These are phyloP conservation scores for Todiramphus chloris DNA, from an alignment of 2,113 vertebrate genomes.

Conservation along the genomic window DNA sequence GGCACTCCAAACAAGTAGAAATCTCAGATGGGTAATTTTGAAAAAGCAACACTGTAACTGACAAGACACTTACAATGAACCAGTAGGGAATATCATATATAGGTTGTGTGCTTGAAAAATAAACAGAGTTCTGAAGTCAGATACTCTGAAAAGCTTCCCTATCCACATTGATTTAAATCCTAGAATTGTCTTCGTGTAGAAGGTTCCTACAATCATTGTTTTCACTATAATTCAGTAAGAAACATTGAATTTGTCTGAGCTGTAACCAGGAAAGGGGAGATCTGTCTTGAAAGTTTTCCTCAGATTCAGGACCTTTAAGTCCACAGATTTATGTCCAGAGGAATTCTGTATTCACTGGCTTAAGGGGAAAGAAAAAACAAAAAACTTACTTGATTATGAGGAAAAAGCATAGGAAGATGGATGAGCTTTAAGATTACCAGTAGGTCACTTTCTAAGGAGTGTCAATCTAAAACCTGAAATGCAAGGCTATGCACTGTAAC, in stretches of 20 bases:
- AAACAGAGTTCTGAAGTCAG: background rate
- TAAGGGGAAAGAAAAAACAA: background rate
- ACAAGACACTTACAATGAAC: background rate
- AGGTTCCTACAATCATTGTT: background rate
- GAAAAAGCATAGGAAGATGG: background rate
- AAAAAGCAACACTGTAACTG: background rate
- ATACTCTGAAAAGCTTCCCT: background rate
- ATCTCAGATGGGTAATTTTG: background rate
- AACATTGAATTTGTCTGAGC: fast-evolving
- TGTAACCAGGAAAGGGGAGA: background rate
- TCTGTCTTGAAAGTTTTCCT: background rate
- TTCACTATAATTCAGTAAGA: background rate
- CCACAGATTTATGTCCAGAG: background rate
- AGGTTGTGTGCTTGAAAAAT: background rate
- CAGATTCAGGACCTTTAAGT: background rate
- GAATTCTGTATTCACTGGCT: background rate
- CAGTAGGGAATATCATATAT: background rate
- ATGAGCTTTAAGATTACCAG: background rate
- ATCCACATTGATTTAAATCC: background rate
- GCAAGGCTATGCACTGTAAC: background rate
- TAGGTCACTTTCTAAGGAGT: background rate
- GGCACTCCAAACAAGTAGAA: background rate
- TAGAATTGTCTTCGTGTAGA: background rate
- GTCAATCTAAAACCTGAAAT: background rate
- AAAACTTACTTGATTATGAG: background rate